phyloP scores from a whole-genome alignment of 2,113 vertebrate genomes.

The Xenopus tropicalis region DNA sequence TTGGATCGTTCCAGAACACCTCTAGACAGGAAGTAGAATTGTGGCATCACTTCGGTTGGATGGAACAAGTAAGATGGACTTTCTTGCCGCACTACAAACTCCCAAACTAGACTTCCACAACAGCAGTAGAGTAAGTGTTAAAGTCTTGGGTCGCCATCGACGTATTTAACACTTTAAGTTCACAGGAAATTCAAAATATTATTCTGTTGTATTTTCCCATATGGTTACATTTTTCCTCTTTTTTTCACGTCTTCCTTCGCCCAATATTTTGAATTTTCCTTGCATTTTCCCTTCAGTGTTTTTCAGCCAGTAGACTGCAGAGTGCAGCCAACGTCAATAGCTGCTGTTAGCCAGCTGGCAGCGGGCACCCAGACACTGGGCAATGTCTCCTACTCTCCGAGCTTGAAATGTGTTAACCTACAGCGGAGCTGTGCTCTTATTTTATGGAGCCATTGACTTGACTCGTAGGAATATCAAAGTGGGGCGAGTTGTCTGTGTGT shows the following conservation, averaged over 20 bases:
- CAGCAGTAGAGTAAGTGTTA: too few relatives aligned
- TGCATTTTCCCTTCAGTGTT: neutral
- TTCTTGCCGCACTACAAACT: too few relatives aligned
- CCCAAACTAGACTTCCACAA: too few relatives aligned
- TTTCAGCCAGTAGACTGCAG: slow-evolving; percentile 33
- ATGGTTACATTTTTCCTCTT: slow-evolving; percentile 17
- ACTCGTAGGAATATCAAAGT: slow-evolving; percentile 8
- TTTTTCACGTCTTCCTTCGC: neutral
- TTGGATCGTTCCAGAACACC: too few relatives aligned
- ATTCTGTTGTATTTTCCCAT: slow-evolving; percentile 25
- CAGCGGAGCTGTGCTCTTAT: neutral
- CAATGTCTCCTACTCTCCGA: neutral
- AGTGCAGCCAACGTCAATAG: slow-evolving; percentile 34
- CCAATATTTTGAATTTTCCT: slow-evolving; percentile 23
- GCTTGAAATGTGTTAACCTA: neutral
- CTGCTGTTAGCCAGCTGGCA: slow-evolving; percentile 23
- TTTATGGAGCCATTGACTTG: slow-evolving; percentile 5
- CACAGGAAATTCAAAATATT: neutral
- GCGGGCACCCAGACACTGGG: neutral
- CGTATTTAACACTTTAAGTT: neutral
- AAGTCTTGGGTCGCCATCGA: neutral
- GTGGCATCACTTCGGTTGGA: too few relatives aligned
- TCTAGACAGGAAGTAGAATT: too few relatives aligned
- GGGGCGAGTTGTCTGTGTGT: neutral
- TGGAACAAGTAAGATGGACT: too few relatives aligned